Base-by-base conservation (phyloP, 2,797 vertebrate species). In the Anas flavirostris region DNA sequence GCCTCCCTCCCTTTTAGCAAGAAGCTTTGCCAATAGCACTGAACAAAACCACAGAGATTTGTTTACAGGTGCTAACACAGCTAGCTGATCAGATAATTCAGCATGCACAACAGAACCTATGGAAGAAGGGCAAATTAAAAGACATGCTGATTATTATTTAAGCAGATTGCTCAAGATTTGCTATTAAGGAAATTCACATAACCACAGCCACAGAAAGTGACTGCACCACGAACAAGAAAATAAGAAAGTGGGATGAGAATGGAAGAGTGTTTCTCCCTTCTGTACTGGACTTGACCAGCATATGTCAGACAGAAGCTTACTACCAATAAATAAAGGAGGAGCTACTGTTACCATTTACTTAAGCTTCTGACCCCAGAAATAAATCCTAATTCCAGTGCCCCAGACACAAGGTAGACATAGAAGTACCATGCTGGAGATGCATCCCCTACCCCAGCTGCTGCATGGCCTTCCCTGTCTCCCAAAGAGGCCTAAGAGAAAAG, bases 81-180 rank as follows among this genome's bases (percentile, higher is more conserved):
- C 35, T 31, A 58, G 9, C 7, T 80, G 78, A 44, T 76, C 59
- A 91, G 10, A 60, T 2, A 43, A 17, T 12, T 90, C 33, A 79
- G 10, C 0, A 33, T 26, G 74, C 53, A 73, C 33, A 79, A 50
- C 9, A 83, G 41, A 74, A 67, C 2, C 2, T 12, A 35, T 6
- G 7, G 16, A 56, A 68, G 72, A 58, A 18, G 7, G 23, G 26
- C 18, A 62, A 69, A 52, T 72, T 86, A 72, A 88, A 69, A 87
- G 84, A 91, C 55, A 53, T 17, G 5, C 12, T 5, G 8, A 33
- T 79, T 75, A 39, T 94, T 95, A 91, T 62, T 94, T 86, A 96
- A 93, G 82, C 1, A 1, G 52, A 82, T 64, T 93, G 48, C 22
- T 81, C 56, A 63, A 93, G 76, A 68, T 77, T 80, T 56, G 26